Base-by-base conservation (phyloP, 1,140 invertebrate species). In the Anagrus nilaparvatae region DNA sequence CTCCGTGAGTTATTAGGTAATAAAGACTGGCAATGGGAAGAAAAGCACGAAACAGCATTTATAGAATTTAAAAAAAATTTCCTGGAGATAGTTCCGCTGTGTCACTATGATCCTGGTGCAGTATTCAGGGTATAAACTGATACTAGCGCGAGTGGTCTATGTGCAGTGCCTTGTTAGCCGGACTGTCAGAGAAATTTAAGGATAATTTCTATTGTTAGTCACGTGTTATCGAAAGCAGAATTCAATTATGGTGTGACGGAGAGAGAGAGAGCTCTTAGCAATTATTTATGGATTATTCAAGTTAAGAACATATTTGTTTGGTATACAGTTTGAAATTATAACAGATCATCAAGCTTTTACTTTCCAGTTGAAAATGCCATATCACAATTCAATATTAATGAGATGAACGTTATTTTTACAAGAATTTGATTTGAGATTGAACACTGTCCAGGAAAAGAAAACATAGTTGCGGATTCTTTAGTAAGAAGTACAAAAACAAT, bases 341-440 rank as follows among this genome's bases (percentile, higher is more conserved):
- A 72, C 70, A 1, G 69, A 75, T 48, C 68, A 73, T 46, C 55
- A 60, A 32, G 54, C 60, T 0, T 43, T 72, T 6, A 52, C 47
- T n/a, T 72, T 61, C 49, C 40, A 72, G 2, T 51, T 51, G n/a
- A 46, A 52, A 17, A 62, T 62, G 19, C 64, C 58, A 36, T 54
- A 65, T 27, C 54, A 56, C 17, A 61, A 53, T 20, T 53, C 52
- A 13, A 33, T 65, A 38, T 40, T 73, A 3, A 60, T 56, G 4
- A 40, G 67, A 21, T 73, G 67, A 68, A 31, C 5, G 5, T 14
- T 31, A 12, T 31, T 31, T 8, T 13, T 31, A 13, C 29, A 31
- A 13, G 8, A 31, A 13, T 31, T 12, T 31, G n/a, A n/a, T n/a
- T n/a, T n/a, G n/a, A n/a, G n/a, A n/a, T n/a, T n/a, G n/a, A n/a